Evolutionary conservation across 2,797 vertebrate species (phyloP).

Genomic region (Eupleurogrammus muticus): DNA sequence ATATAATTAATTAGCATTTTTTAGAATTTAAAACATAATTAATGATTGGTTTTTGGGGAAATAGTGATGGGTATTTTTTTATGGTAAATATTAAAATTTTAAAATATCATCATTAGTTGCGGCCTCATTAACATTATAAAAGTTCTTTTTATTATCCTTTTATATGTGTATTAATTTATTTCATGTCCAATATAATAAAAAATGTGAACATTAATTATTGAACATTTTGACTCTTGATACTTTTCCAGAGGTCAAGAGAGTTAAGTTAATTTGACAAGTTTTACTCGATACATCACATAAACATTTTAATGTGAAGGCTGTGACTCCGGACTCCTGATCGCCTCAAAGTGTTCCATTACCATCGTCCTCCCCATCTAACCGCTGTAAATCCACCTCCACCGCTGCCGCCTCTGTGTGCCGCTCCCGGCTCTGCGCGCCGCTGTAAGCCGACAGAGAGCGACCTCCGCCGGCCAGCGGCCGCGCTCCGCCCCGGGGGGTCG

Average conservation of each 20-base stretch:
- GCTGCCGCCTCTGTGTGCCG: slow-evolving; percentile 50
- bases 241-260: neutral
- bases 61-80: too few relatives aligned
- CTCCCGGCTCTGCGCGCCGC: slow-evolving; percentile 24
- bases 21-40: neutral
- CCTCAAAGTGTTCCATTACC: slow-evolving; percentile 64
- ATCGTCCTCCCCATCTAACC: slow-evolving; percentile 71
- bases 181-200: neutral
- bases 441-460: neutral
- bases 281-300: neutral
- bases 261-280: neutral
- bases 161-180: neutral
- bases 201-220: neutral
- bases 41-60: too few relatives aligned
- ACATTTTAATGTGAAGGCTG: neutral
- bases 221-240: neutral
- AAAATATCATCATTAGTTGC: neutral
- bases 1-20: neutral
- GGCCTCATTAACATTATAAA: neutral
- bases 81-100: neutral
- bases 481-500: neutral
- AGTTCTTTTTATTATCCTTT: neutral
- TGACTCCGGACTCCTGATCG: neutral
- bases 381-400: slow-evolving; percentile 75
- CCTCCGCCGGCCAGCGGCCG: neutral